phyloP scores from a whole-genome alignment of 2,888 invertebrate species.

The Ditula angustiorana region DNA sequence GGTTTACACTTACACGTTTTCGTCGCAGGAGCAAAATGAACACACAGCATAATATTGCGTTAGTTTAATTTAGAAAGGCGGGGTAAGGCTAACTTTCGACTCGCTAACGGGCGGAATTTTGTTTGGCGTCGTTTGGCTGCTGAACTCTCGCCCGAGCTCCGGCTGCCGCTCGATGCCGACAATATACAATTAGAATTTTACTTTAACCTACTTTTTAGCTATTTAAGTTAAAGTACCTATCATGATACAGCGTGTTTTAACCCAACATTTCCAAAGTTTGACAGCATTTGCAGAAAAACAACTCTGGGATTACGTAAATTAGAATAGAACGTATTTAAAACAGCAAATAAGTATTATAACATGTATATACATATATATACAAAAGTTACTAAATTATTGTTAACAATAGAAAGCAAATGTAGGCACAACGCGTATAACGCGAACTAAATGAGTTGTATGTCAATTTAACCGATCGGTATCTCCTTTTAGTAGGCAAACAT shows the following conservation, averaged over 20 bases:
- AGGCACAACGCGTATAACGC: too few species aligned
- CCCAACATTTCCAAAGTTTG: neutral
- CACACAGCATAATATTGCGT: neutral
- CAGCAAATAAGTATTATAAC: too few species aligned
- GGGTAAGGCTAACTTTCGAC: constrained; percentile 37
- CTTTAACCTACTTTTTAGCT: constrained; percentile 43
- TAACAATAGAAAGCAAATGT: too few species aligned
- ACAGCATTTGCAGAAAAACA: too few species aligned
- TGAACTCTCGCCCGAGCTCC: constrained; percentile 51
- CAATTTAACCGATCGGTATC: too few species aligned
- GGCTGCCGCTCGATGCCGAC: constrained; percentile 47
- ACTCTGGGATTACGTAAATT: too few species aligned
- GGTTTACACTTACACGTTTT: neutral
- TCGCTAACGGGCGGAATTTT: constrained; percentile 58
- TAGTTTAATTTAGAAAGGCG: constrained; percentile 28
- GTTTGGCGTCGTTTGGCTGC: constrained; percentile 52
- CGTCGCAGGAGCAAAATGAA: neutral
- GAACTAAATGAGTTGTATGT: too few species aligned
- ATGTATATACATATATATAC: too few species aligned
- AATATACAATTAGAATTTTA: constrained; percentile 60
- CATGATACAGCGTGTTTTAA: neutral
- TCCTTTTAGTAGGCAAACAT: too few species aligned
- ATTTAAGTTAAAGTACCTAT: neutral
- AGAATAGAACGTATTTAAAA: too few species aligned
- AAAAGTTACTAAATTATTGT: too few species aligned